Conservation (phyloP, 2,113 vertebrate genomes). For the Paedocypris sp. region DNA sequence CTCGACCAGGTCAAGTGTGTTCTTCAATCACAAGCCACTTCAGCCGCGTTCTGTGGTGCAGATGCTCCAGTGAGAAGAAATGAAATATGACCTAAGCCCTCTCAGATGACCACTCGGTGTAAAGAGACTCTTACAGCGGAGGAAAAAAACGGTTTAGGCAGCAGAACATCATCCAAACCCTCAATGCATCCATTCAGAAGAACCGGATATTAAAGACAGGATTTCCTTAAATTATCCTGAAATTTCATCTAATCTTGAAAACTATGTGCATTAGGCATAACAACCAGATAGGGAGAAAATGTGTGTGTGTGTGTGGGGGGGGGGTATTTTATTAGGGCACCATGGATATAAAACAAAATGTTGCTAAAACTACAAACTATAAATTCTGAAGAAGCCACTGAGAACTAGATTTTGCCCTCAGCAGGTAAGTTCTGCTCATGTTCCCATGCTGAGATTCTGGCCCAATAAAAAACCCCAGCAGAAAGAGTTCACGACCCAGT, state of each 20-base stretch:
- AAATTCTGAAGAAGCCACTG: not conserved
- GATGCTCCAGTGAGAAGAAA: slow-evolving; percentile 1
- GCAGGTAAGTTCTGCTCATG: slow-evolving; percentile 8
- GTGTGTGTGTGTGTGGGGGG: not conserved
- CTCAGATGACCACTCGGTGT: slow-evolving; percentile 6
- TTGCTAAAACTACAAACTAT: no score
- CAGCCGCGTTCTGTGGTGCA: not conserved
- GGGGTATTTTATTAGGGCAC: not conserved
- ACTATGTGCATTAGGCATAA: not conserved
- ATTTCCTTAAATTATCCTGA: not conserved
- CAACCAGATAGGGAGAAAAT: not conserved
- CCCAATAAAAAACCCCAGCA: slow-evolving; percentile 15
- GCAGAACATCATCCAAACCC: not conserved
- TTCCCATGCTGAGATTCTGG: slow-evolving; percentile 18
- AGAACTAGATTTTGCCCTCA: slow-evolving; percentile 24
- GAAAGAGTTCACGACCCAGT: slow-evolving; percentile 32
- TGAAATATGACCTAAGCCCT: slow-evolving; percentile 4
- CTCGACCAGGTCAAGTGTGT: not conserved
- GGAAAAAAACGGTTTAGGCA: not conserved
- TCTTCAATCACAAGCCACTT: not conserved
- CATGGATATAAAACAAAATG: not conserved
- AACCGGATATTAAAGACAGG: not conserved
- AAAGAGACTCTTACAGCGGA: not conserved
- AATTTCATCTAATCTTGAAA: slow-evolving; percentile 5
- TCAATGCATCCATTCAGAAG: slow-evolving; percentile 5